phyloP scores from a whole-genome alignment of 1,140 invertebrate species.

The Venturia canescens region DNA sequence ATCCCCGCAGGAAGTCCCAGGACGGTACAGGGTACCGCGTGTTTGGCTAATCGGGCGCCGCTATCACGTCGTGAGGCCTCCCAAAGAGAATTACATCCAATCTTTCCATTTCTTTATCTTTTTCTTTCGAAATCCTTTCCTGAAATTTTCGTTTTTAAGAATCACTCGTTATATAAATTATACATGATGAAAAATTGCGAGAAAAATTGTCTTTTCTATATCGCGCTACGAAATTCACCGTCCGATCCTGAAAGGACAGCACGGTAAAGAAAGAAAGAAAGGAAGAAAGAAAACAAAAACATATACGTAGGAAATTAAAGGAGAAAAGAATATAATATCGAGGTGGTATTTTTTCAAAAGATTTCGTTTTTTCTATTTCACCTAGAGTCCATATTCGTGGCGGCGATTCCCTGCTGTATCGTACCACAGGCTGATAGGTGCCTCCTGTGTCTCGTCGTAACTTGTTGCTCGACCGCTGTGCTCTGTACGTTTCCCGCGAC shows the following conservation, averaged over 20 bases:
- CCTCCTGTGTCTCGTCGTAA: constrained; percentile 68
- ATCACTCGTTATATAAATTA: no score
- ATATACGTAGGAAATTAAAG: not conserved
- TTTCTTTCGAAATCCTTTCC: not conserved
- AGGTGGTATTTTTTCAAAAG: not conserved
- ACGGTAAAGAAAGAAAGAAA: constrained; percentile 18
- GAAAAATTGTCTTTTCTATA: constrained; percentile 45
- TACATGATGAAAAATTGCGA: not conserved
- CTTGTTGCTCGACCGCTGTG: constrained; percentile 65
- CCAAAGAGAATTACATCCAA: constrained; percentile 66
- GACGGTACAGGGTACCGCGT: constrained; percentile 73
- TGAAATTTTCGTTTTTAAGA: no score
- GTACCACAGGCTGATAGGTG: constrained; percentile 74
- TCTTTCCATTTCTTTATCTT: not conserved
- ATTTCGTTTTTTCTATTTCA: constrained; percentile 48
- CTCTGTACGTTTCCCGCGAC: constrained; percentile 62
- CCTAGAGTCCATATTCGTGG: constrained; percentile 74
- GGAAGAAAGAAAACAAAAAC: not conserved
- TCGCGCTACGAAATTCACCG: constrained; percentile 18
- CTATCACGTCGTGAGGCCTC: constrained; percentile 74
- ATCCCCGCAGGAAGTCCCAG: constrained; percentile 73
- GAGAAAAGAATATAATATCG: not conserved
- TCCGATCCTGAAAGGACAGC: constrained; percentile 36
- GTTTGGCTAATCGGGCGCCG: constrained; percentile 66
- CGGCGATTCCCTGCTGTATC: constrained; percentile 67